A percentile compares a stretch with the other conserved stretches of the same genome.
phyloP scores from a whole-genome alignment of 2,888 invertebrate genomes.

The Xestoiulus laeticollis region DNA sequence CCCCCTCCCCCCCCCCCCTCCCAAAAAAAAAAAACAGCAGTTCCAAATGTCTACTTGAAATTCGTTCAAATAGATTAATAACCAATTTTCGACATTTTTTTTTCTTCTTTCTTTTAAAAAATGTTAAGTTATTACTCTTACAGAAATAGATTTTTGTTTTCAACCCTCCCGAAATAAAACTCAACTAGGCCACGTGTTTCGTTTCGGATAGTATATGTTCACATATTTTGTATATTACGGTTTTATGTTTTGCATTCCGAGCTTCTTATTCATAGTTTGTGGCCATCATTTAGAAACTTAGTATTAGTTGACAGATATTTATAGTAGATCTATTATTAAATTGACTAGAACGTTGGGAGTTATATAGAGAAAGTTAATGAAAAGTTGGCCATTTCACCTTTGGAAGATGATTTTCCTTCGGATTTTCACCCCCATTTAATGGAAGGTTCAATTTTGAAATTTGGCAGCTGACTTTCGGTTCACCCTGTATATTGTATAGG shows the following conservation, averaged over 20 bases:
- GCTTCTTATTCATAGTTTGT: background rate
- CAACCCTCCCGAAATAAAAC: background rate
- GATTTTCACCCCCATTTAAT: too few relatives aligned
- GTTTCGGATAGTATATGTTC: background rate
- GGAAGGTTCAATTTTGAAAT: too few relatives aligned
- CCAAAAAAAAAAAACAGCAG: background rate
- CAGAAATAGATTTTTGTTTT: constrained; percentile 11
- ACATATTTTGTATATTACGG: too few relatives aligned
- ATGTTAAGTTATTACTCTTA: constrained; percentile 10
- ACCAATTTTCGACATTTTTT: constrained; percentile 26
- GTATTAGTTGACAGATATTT: too few relatives aligned
- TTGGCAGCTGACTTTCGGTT: too few relatives aligned
- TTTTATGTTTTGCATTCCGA: background rate
- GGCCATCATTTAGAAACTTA: background rate
- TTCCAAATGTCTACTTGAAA: background rate
- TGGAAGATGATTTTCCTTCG: too few relatives aligned
- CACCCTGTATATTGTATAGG: too few relatives aligned
- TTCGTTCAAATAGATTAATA: background rate
- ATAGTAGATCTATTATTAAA: too few relatives aligned
- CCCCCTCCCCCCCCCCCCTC: background rate
- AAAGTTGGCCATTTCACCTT: too few relatives aligned
- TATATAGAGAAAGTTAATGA: too few relatives aligned
- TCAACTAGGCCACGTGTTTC: background rate
- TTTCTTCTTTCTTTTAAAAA: background rate
- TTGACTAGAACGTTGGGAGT: too few relatives aligned